Evolutionary conservation across 1,140 invertebrate species (phyloP).

Genomic region (Plectrocnemia conspersa): DNA sequence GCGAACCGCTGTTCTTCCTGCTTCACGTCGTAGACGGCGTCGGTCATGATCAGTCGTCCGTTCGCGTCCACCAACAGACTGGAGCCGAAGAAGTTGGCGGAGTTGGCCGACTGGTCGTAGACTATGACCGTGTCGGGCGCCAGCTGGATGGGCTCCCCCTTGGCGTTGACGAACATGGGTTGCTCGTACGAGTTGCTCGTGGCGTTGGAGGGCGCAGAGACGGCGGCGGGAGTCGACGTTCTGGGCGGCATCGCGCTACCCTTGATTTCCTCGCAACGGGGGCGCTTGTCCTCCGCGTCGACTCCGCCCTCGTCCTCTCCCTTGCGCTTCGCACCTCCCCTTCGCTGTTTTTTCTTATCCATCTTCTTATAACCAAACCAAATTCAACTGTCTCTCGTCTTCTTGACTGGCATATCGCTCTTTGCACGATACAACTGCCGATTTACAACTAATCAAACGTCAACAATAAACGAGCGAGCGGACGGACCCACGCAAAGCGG

Average conservation of each 20-base stretch:
- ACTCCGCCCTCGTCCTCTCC: conserved; percentile 44
- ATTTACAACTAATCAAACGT: no score
- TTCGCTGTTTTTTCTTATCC: conserved; percentile 52
- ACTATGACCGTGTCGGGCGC: conserved; percentile 49
- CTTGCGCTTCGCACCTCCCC: conserved; percentile 50
- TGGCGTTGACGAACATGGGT: conserved; percentile 37
- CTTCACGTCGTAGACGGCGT: conserved; percentile 51
- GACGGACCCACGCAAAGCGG: no score
- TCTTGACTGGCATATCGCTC: no score
- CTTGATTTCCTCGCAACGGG: no score
- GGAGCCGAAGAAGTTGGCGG: conserved; percentile 46
- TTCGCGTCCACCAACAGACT: conserved; percentile 50
- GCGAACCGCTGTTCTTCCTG: conserved; percentile 46
- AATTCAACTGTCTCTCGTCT: no score
- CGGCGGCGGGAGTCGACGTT: no score
- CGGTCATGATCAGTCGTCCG: conserved; percentile 48
- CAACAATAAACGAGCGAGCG: no score
- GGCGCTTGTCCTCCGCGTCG: conserved; percentile 39
- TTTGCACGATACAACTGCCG: no score
- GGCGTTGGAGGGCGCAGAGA: not conserved
- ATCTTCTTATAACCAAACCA: no score
- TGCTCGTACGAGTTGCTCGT: conserved; percentile 36
- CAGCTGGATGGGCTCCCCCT: conserved; percentile 44
- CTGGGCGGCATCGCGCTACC: no score
- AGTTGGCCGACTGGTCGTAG: conserved; percentile 41